Percentiles rank a stretch among this genome's conserved stretches.
phyloP scores from a whole-genome alignment of 2,797 vertebrate species.

The Dallia pectoralis region DNA sequence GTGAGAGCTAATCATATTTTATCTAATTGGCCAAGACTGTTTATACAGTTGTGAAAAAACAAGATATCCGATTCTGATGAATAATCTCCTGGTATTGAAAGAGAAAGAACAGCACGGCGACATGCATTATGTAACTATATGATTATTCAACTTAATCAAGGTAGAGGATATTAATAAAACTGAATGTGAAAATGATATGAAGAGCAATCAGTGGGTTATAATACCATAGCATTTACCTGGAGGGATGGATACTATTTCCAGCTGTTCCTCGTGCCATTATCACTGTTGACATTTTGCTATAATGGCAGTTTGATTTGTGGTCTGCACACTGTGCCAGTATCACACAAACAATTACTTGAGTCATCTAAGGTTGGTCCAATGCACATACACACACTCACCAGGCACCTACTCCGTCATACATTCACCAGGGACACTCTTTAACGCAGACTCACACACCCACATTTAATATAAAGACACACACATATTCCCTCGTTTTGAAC shows the following conservation, averaged over 20 bases:
- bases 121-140: conserved; percentile 50
- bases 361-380: neutral
- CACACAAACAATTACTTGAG: conserved; percentile 1
- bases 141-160: conserved; percentile 65
- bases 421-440: neutral
- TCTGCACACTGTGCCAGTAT: neutral
- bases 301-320: neutral
- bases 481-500: neutral
- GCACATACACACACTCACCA: neutral
- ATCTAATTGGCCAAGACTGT: neutral
- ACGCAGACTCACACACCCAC: neutral
- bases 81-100: neutral
- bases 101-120: conserved; percentile 19
- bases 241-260: neutral
- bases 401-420: neutral
- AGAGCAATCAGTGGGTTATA: conserved; percentile 49
- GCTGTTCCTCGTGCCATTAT: neutral
- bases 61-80: neutral
- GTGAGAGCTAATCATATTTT: neutral
- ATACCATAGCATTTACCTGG: neutral
- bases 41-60: neutral
- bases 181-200: conserved; percentile 50
- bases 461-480: neutral
- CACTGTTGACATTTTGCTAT: conserved; percentile 19
- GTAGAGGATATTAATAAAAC: conserved; percentile 60